Evolutionary conservation across 2,797 vertebrate genomes (phyloP).

Genomic region (Anguilla marmorata): DNA sequence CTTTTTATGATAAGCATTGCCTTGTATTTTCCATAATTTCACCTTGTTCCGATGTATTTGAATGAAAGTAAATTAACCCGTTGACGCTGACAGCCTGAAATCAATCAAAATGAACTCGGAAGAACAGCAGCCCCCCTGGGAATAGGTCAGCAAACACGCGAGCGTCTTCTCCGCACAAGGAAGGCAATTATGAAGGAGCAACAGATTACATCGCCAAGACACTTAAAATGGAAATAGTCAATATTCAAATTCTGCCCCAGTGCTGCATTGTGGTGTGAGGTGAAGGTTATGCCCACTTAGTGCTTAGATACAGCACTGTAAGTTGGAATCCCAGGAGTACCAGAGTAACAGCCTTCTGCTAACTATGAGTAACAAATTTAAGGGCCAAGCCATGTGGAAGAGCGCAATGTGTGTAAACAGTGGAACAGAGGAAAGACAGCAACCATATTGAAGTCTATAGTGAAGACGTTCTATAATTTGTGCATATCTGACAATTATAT

Average conservation of each 20-base stretch:
- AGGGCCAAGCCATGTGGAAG: neutral
- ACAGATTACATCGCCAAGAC: constrained; percentile 45
- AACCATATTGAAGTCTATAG: neutral
- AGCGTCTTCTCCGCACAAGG: constrained; percentile 17
- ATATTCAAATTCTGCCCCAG: constrained; percentile 16
- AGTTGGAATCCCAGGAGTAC: neutral
- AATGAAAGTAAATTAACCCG: constrained; percentile 52
- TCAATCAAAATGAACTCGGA: constrained; percentile 43
- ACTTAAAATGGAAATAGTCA: constrained; percentile 29
- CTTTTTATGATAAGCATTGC: constrained; percentile 44
- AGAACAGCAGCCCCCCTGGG: constrained; percentile 4
- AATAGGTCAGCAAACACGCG: constrained; percentile 30
- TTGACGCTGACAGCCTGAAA: constrained; percentile 46
- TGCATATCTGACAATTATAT: neutral
- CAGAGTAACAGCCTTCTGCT: neutral
- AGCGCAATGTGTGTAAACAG: neutral
- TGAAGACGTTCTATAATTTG: neutral
- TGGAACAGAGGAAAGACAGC: neutral
- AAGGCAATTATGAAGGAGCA: constrained; percentile 48
- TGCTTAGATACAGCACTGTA: constrained; percentile 15
- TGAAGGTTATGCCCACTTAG: constrained; percentile 19
- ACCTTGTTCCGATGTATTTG: constrained; percentile 44
- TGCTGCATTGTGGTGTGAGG: neutral
- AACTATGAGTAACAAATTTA: neutral
- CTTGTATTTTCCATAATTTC: constrained; percentile 43